Conservation (phyloP, 2,797 vertebrate species). For the Psittacula echo region DNA sequence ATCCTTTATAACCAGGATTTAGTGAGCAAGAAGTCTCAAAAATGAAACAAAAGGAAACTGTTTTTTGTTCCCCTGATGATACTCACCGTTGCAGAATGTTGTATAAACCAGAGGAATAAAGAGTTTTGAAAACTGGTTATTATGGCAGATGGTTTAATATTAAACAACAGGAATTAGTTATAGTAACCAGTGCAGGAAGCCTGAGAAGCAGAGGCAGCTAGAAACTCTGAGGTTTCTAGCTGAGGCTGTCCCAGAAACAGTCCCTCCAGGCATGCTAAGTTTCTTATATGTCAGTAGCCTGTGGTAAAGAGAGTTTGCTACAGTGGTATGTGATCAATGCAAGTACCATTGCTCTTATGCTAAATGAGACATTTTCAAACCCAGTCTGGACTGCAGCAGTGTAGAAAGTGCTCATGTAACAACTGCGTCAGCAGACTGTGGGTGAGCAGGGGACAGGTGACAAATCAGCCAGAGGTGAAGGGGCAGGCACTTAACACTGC, state of each 20-base stretch:
- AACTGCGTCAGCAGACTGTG: neutral
- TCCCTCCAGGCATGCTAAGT: neutral
- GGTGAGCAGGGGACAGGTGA: neutral
- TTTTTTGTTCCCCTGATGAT: neutral
- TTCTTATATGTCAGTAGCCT: neutral
- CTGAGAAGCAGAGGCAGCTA: neutral
- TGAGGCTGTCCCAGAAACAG: neutral
- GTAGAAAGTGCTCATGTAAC: rapidly evolving
- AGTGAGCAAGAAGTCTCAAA: neutral
- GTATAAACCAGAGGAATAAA: neutral
- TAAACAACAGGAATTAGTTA: neutral
- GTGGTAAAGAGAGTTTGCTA: neutral
- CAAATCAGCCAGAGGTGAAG: neutral
- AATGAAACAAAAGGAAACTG: neutral
- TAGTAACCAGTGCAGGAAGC: neutral
- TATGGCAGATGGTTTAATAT: neutral
- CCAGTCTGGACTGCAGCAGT: neutral
- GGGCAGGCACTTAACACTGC: neutral
- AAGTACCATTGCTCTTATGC: rapidly evolving
- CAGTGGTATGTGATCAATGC: neutral
- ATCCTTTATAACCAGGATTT: neutral
- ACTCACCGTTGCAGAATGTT: neutral
- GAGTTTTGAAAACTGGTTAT: neutral
- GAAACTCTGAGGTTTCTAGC: neutral
- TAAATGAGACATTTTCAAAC: neutral